Base-by-base conservation (phyloP, 2,888 invertebrate species). In the Apomyelois bistriatella region DNA sequence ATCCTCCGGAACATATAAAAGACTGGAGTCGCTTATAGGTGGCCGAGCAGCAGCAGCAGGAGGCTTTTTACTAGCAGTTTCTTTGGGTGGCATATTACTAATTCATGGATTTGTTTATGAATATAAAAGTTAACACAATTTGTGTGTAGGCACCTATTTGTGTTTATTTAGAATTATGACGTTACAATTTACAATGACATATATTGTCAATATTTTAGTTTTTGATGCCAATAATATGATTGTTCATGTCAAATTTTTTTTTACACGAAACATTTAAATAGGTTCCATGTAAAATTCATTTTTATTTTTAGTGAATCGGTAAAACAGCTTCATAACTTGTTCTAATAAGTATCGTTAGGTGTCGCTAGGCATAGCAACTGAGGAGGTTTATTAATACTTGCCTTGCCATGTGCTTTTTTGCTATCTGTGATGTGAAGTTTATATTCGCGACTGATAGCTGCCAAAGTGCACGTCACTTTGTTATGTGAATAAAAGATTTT, bases 11-110 rank as follows among this genome's bases (percentile, higher is more conserved):
- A 80, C 47, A 37, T 58, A 72, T 9, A 81, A 35, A 1, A 90
- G 76, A 58, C 84, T 85, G 1, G 83, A 74, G n/a, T 73, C 67
- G 59, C 86, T 87, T 36, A 90, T 82, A 12, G 74, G 57, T 1
- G 72, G 85, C 10, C 87, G 70, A 35, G 58, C 10, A 10, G 79
- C 30, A 57, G 61, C 57, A 0, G 73, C 62, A 7, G 72, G 9
- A 1, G 71, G 52, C 59, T 85, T 87, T 60, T 79, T 85, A 0
- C 58, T n/a, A n/a, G n/a, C 22, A 0, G 63, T 13, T 51, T 82
- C 83, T 63, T 76, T 85, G 10, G 81, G 79, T 43, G 84, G 79
- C 85, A 85, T 85, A 46, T 56, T 56, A 32, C 41, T 17, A 50
- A n/a, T n/a, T 13, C 28, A 51, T 38, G n/a, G 52, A 13, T 13